Evolutionary conservation across 2,797 vertebrate genomes (phyloP).

Genomic region (Etheostoma nigrum): DNA sequence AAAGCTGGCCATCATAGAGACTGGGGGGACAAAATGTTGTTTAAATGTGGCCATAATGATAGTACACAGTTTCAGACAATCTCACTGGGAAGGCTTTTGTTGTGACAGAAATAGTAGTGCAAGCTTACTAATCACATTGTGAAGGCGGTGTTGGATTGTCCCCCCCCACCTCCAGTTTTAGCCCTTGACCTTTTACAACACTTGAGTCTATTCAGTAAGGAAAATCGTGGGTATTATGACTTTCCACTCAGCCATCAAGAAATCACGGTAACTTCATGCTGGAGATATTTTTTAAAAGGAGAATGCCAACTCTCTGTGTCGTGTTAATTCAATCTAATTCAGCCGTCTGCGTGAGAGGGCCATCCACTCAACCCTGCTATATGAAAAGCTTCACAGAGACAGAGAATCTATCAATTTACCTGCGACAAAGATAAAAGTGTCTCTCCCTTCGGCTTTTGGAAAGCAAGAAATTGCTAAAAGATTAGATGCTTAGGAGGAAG

Average conservation of each 20-base stretch:
- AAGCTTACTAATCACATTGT: background rate
- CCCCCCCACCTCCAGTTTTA: background rate
- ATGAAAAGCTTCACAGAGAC: constrained; percentile 20
- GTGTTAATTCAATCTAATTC: constrained; percentile 26
- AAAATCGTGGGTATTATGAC: background rate
- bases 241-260: background rate
- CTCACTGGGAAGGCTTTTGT: background rate
- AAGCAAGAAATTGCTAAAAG: constrained; percentile 61
- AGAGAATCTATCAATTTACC: constrained; percentile 50
- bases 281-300: constrained; percentile 1
- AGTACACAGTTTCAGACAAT: background rate
- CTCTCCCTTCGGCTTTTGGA: constrained; percentile 25
- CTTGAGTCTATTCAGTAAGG: background rate
- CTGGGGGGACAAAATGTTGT: background rate
- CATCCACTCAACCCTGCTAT: constrained; percentile 5
- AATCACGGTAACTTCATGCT: background rate
- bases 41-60: background rate
- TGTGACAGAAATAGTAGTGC: background rate
- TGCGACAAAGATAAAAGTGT: constrained; percentile 41
- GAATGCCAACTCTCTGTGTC: background rate
- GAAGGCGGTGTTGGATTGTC: background rate
- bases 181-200: background rate
- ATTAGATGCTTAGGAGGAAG: constrained; percentile 52
- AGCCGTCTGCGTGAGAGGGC: constrained; percentile 1
- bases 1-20: background rate